Evolutionary conservation across 2,113 vertebrate species (phyloP), one percentile per base, ranked within the genome.

Genomic region (Sinosuthora webbiana): DNA sequence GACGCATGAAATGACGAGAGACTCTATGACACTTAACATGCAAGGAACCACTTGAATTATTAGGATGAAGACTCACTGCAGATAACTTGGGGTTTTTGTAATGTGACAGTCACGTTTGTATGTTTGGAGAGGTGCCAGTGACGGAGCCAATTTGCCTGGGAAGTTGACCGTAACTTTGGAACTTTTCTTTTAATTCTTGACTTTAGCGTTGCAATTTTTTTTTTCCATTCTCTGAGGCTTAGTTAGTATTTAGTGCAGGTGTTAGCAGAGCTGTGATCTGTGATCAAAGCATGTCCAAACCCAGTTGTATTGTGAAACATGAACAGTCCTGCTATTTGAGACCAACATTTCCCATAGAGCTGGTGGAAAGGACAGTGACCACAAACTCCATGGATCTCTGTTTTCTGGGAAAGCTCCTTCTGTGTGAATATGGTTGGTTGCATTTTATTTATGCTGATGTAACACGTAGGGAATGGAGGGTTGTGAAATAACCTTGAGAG

Each of bases 1-100:
- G 95, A 97, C 97, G 98, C 98, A 98, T 97, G 98, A 98, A 96
- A 96, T 96, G 78, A 97, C 81, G 75, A 96, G 80, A 96, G 94
- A 96, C 94, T 97, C 77, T 95, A 73, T 76, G 93, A 97, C 95
- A 92, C 77, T 94, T 90, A 83, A 83, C 93, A 73, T 91, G 82
- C 89, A 93, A 97, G 95, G 97, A 96, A 96, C 97, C 97, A 95
- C 97, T 97, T 96, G 97, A 97, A 95, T 96, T 97, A 39, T 88
- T 85, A 37, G 87, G 93, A 70, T 94, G 96, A 97, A 97, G 97
- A 97, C 84, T 96, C 96, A 95, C 95, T 96, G 96, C 95, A 95
- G 91, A 93, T 89, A 94, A 91, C 91, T 93, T 93, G 95, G 94
- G 27, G 42, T 94, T 97, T 96, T 97, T 85, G 93, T 96, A 98